These are phyloP conservation scores for Eutolmus rufibarbis DNA, from an alignment of 2,888 invertebrate genomes.

Conservation along the genomic window DNA sequence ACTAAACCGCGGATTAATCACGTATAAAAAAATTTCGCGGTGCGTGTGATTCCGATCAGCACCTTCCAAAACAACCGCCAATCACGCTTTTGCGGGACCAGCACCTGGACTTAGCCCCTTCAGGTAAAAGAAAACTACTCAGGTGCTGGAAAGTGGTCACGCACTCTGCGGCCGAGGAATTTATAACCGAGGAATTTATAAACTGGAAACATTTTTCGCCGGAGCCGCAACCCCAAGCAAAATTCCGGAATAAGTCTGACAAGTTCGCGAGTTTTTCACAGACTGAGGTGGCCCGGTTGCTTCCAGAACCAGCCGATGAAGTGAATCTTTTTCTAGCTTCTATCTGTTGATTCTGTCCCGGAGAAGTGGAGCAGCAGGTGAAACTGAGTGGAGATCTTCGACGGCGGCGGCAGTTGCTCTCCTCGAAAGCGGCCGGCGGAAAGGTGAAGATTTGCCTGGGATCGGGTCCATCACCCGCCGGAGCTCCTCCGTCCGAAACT, in stretches of 20 bases:
- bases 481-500: background rate
- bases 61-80: background rate
- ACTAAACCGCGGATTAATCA: background rate
- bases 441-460: background rate
- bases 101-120: background rate
- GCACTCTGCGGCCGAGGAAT: background rate
- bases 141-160: background rate
- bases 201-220: background rate
- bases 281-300: background rate
- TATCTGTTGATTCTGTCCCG: slow-evolving; percentile 27
- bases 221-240: background rate
- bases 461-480: background rate
- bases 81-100: background rate
- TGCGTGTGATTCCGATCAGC: background rate
- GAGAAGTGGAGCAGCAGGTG: slow-evolving; percentile 1
- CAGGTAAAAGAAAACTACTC: background rate
- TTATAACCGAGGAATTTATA: background rate
- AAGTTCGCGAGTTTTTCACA: background rate
- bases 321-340: background rate
- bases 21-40: background rate
- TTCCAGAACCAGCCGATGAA: background rate
- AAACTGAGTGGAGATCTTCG: background rate
- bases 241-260: background rate
- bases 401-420: background rate
- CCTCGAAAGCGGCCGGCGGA: background rate